A percentile compares a stretch with the other conserved stretches of the same genome.
phyloP scores from a whole-genome alignment of 2,113 vertebrate genomes.

The Syngnathus scovelli region DNA sequence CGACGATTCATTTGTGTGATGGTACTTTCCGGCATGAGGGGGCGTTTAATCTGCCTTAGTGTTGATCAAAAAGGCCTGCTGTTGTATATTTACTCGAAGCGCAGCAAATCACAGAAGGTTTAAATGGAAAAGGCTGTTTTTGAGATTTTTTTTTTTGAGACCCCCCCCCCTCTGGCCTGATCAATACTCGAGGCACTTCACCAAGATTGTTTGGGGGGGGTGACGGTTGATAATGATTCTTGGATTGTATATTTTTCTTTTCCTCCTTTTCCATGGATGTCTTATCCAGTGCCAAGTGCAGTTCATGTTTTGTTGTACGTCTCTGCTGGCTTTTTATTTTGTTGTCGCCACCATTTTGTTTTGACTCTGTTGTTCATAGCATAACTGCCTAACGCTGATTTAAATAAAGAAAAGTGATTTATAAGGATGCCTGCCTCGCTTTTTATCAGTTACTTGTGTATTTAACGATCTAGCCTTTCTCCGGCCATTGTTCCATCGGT shows the following conservation, averaged over 20 bases:
- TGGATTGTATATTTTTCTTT: conserved; percentile 55
- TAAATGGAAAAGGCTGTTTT: conserved; percentile 33
- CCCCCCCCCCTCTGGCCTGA: conserved; percentile 23
- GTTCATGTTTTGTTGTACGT: conserved; percentile 62
- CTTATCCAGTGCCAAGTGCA: conserved; percentile 80
- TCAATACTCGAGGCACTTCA: conserved; percentile 57
- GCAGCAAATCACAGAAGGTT: conserved; percentile 27
- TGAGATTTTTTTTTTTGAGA: conserved; percentile 53
- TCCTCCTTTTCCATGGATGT: conserved; percentile 62
- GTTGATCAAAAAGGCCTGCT: conserved; percentile 9
- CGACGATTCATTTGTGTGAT: conserved; percentile 33
- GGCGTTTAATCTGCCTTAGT: conserved; percentile 26
- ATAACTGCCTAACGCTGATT: conserved; percentile 79
- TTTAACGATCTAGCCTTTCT: not conserved
- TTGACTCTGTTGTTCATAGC: conserved; percentile 64
- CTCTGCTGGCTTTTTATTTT: conserved; percentile 45
- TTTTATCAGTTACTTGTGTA: not conserved
- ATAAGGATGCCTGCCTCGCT: conserved; percentile 62
- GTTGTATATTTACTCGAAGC: conserved; percentile 25
- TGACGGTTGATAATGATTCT: conserved; percentile 32
- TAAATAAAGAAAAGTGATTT: conserved; percentile 81
- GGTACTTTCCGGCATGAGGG: conserved; percentile 46
- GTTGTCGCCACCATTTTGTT: conserved; percentile 35
- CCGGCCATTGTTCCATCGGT: no score
- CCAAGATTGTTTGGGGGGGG: conserved; percentile 10